These are phyloP conservation scores for Danio rerio DNA, from an alignment of 2,113 vertebrate genomes.

Conservation along the genomic window DNA sequence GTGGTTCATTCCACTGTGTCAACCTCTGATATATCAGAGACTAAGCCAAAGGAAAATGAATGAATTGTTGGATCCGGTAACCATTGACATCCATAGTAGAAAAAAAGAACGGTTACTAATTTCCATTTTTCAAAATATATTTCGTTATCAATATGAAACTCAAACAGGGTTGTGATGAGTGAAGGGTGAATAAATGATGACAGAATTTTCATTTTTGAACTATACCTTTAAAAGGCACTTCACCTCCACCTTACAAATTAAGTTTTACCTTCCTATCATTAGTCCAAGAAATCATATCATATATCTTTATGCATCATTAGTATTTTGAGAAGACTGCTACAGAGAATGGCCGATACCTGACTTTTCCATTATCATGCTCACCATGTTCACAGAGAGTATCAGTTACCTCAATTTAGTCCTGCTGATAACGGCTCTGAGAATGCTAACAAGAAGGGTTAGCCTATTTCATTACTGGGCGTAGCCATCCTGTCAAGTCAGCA, in stretches of 20 bases:
- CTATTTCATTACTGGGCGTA: slow-evolving; percentile 32
- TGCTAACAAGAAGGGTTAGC: slow-evolving; percentile 33
- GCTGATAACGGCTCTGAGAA: slow-evolving; percentile 39
- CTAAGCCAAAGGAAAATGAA: too few relatives aligned
- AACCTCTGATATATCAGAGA: too few relatives aligned
- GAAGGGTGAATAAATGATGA: too few relatives aligned
- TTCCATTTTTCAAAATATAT: too few relatives aligned
- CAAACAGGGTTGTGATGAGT: too few relatives aligned
- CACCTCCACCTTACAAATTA: slow-evolving; percentile 34
- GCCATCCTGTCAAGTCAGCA: slow-evolving; percentile 41
- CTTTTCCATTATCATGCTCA: slow-evolving; percentile 43
- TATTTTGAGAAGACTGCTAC: slow-evolving; percentile 11
- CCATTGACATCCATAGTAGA: too few relatives aligned
- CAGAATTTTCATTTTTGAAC: too few relatives aligned
- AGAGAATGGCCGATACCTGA: neutral
- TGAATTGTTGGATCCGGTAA: too few relatives aligned
- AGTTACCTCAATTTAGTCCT: slow-evolving; percentile 40
- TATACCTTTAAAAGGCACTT: neutral
- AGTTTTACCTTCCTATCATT: slow-evolving; percentile 13
- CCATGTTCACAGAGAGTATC: slow-evolving; percentile 31
- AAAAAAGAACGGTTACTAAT: too few relatives aligned
- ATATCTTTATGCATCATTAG: slow-evolving; percentile 49
- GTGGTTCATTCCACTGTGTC: too few relatives aligned
- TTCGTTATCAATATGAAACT: too few relatives aligned
- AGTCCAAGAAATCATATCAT: slow-evolving; percentile 25